Evolutionary conservation across 2,888 invertebrate genomes (phyloP).

Genomic region (Platycheirus albimanus): DNA sequence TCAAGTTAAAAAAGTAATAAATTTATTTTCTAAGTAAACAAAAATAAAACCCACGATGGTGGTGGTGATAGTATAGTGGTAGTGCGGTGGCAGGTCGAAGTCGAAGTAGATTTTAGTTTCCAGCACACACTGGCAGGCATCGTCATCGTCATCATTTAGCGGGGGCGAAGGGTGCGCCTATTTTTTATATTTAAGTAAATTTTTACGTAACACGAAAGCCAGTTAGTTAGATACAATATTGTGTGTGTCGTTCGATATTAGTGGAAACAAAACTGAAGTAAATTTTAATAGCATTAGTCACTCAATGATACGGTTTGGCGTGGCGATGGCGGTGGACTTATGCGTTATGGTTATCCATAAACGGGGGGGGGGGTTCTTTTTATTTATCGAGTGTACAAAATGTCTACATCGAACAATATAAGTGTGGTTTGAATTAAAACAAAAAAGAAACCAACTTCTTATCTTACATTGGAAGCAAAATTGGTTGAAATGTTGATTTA

Average conservation of each 20-base stretch:
- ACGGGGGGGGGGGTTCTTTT: constrained; percentile 1
- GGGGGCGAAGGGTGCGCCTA: constrained; percentile 59
- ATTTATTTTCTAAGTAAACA: constrained; percentile 43
- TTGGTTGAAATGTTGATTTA: too few species aligned
- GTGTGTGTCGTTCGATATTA: constrained; percentile 57
- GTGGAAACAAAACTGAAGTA: constrained; percentile 66
- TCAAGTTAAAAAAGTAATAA: constrained; percentile 31
- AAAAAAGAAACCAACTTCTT: too few species aligned
- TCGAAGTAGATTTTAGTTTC: too few species aligned
- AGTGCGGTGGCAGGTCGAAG: constrained; percentile 49
- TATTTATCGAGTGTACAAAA: too few species aligned
- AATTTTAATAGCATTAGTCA: constrained; percentile 69
- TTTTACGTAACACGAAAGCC: constrained; percentile 70
- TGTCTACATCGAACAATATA: too few species aligned
- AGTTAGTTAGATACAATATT: constrained; percentile 44
- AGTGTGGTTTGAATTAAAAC: too few species aligned
- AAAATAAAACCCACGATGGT: constrained; percentile 19
- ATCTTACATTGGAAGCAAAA: too few species aligned
- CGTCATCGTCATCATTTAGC: background rate
- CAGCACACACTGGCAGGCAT: background rate
- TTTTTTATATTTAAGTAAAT: constrained; percentile 52
- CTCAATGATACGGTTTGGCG: too few species aligned
- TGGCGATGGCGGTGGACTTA: constrained; percentile 20
- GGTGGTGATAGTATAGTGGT: background rate
- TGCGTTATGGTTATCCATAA: constrained; percentile 45